A percentile compares a stretch with the other conserved stretches of the same genome.
Conservation (phyloP, 2,888 invertebrate species). For the Ctenicera cuprea region DNA sequence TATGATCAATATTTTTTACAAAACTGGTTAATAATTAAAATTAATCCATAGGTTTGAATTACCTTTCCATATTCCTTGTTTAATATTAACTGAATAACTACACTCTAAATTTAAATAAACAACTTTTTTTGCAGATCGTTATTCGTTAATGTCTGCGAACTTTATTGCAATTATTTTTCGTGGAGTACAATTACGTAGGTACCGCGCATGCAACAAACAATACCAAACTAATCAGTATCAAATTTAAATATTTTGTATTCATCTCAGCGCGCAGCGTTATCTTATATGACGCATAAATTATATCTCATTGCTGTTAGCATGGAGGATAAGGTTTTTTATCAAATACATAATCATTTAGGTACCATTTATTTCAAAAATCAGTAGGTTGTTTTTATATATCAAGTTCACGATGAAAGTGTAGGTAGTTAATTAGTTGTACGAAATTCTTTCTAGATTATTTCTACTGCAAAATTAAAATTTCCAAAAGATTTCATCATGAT, state of each 20-base stretch:
- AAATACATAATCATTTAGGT: background rate
- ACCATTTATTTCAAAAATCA: background rate
- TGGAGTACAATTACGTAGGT: background rate
- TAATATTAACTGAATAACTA: no score
- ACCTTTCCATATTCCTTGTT: no score
- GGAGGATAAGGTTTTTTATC: conserved; percentile 2
- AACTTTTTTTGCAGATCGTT: background rate
- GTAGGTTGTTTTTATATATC: background rate
- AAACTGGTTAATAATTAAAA: no score
- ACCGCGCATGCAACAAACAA: conserved; percentile 3
- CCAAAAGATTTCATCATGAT: no score
- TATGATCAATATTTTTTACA: no score
- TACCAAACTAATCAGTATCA: conserved; percentile 24
- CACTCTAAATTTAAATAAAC: background rate
- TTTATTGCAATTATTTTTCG: background rate
- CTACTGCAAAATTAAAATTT: no score
- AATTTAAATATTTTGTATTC: conserved; percentile 20
- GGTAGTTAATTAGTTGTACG: no score
- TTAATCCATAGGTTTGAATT: no score
- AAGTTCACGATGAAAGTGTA: background rate
- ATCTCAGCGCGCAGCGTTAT: conserved; percentile 19
- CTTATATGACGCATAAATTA: conserved; percentile 8
- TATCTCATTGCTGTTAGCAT: background rate
- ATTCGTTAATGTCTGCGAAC: no score
- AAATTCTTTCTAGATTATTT: no score